phyloP scores from a whole-genome alignment of 1,140 invertebrate genomes.

The Brachionus calyciflorus region DNA sequence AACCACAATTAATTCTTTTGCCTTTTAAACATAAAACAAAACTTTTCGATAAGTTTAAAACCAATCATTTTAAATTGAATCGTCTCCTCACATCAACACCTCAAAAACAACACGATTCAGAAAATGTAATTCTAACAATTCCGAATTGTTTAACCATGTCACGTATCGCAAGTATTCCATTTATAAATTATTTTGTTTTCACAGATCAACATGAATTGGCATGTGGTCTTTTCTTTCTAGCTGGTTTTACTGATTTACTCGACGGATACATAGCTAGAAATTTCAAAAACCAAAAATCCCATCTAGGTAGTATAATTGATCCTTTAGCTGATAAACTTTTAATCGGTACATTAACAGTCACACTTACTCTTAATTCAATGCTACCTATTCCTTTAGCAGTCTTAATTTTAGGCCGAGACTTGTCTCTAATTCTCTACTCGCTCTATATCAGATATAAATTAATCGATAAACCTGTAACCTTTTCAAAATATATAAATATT shows the following conservation, averaged over 20 bases:
- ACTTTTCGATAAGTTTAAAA: too few relatives aligned
- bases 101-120: neutral
- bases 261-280: slow-evolving; percentile 37
- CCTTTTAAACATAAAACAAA: too few relatives aligned
- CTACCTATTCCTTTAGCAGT: neutral
- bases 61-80: too few relatives aligned
- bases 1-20: too few relatives aligned
- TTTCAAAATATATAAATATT: slow-evolving; percentile 37
- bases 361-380: neutral
- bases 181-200: slow-evolving; percentile 42
- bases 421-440: neutral
- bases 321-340: slow-evolving; percentile 46
- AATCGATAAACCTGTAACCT: slow-evolving; percentile 4
- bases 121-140: slow-evolving; percentile 22
- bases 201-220: slow-evolving; percentile 17
- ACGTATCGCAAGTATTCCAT: slow-evolving; percentile 13
- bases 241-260: slow-evolving; percentile 31
- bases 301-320: slow-evolving; percentile 18
- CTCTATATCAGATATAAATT: neutral
- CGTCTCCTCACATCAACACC: neutral
- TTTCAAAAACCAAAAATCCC: slow-evolving; percentile 14
- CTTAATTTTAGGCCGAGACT: slow-evolving; percentile 24
- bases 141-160: slow-evolving; percentile 33
- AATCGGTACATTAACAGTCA: slow-evolving; percentile 12
- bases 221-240: slow-evolving; percentile 9